These are phyloP conservation scores for Trachelus troglodyta DNA, from an alignment of 2,888 invertebrate species.

Conservation along the genomic window DNA sequence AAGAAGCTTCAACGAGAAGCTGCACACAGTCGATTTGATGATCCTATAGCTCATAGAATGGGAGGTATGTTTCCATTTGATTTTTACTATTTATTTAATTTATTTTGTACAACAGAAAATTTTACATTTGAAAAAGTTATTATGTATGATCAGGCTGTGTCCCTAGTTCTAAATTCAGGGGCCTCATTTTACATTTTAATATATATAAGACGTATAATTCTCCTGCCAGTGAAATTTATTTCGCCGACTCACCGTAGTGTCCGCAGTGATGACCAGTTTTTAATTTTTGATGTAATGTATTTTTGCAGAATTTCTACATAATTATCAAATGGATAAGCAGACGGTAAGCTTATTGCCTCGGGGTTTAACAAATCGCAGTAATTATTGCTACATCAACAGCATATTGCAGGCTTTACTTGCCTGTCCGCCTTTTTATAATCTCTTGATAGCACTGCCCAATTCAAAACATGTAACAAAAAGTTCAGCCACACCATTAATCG, in stretches of 20 bases:
- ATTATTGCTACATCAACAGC: slow-evolving; percentile 97
- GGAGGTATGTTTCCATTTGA: slow-evolving; percentile 71
- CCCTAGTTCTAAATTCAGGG: neutral
- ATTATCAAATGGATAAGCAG: slow-evolving; percentile 82
- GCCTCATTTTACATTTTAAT: neutral
- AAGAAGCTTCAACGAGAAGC: slow-evolving; percentile 24
- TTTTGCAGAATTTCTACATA: slow-evolving; percentile 79
- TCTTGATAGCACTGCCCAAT: slow-evolving; percentile 82
- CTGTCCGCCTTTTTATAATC: slow-evolving; percentile 95
- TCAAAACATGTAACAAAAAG: slow-evolving; percentile 68
- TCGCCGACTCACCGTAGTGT: neutral
- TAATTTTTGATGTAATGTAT: neutral
- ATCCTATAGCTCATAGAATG: slow-evolving; percentile 77
- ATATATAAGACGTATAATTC: neutral
- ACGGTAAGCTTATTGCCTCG: slow-evolving; percentile 86
- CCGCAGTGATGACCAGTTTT: neutral
- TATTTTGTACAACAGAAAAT: slow-evolving; percentile 1
- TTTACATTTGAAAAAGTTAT: neutral
- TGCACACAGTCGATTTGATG: slow-evolving; percentile 66
- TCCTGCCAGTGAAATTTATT: neutral
- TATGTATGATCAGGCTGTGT: neutral
- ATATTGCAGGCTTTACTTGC: slow-evolving; percentile 93
- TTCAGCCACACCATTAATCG: slow-evolving; percentile 84
- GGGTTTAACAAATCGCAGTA: slow-evolving; percentile 92
- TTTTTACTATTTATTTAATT: slow-evolving; percentile 8